A percentile compares a stretch with the other conserved stretches of the same genome.
phyloP scores from a whole-genome alignment of 2,797 vertebrate species.

The Sebastes taczanowskii region DNA sequence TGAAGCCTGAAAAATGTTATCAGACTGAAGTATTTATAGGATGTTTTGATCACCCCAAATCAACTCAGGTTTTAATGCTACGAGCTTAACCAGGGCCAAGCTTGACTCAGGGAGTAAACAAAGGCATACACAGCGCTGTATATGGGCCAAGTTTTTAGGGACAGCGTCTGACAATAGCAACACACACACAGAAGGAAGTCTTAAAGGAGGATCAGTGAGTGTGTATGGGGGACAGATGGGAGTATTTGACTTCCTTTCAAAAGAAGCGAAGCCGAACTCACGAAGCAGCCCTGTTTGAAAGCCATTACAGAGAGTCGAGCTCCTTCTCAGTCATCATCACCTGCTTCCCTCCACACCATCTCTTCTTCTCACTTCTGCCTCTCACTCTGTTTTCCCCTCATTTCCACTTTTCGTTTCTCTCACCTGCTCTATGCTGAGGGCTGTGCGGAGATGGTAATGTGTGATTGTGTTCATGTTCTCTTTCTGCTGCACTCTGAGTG shows the following conservation, averaged over 20 bases:
- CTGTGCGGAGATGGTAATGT: conserved; percentile 3
- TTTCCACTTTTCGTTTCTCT: conserved; percentile 40
- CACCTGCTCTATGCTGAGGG: conserved; percentile 29
- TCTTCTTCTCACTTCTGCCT: conserved; percentile 38
- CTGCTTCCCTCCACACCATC: conserved; percentile 30
- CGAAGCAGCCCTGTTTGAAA: conserved; percentile 32
- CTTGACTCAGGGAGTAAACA: conserved; percentile 41
- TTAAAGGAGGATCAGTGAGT: conserved; percentile 63
- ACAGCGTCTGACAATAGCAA: conserved; percentile 2
- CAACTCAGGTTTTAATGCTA: conserved; percentile 6
- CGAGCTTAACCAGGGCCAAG: conserved; percentile 1
- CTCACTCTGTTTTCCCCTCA: conserved; percentile 26
- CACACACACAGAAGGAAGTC: conserved; percentile 56
- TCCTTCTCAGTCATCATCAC: conserved; percentile 39
- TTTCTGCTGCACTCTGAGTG: conserved; percentile 5
- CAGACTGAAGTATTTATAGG: conserved; percentile 9
- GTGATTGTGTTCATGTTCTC: conserved; percentile 14
- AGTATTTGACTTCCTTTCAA: conserved; percentile 59
- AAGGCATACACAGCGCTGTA: conserved; percentile 3
- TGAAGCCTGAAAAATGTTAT: neutral
- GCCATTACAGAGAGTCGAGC: conserved; percentile 25
- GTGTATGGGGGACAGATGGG: conserved; percentile 69
- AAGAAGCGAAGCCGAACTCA: conserved; percentile 43
- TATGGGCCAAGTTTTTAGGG: conserved; percentile 14
- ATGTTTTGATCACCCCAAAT: conserved; percentile 10